Evolutionary conservation across 37 sponge, comb jelly and placozoan genomes (phyloP).

Genomic region (Dysidea cf. avara): DNA sequence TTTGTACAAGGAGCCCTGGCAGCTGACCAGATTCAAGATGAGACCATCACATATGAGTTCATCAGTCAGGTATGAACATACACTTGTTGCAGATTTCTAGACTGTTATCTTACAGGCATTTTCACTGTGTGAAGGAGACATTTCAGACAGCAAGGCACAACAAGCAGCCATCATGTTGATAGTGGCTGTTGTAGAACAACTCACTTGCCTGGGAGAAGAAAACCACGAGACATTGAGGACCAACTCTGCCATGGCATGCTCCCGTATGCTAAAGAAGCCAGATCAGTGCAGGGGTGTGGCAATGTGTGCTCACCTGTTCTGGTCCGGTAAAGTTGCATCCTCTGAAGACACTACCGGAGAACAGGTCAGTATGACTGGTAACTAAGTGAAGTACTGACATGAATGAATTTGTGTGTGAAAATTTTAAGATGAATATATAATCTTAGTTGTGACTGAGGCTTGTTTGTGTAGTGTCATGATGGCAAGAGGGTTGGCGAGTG

Average conservation of each 20-base stretch:
- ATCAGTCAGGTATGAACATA: constrained; percentile 73
- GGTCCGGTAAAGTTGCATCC: constrained; percentile 75
- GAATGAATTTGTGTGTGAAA: too few species aligned
- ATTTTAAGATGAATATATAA: too few species aligned
- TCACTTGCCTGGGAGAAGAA: constrained; percentile 92
- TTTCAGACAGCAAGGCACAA: constrained; percentile 93
- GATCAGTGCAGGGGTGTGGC: constrained; percentile 96
- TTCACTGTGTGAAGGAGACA: constrained; percentile 92
- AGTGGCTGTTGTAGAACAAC: constrained; percentile 87
- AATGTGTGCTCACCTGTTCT: constrained; percentile 92
- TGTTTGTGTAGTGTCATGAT: constrained; percentile 60
- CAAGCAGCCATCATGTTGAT: constrained; percentile 83
- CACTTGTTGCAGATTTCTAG: not conserved
- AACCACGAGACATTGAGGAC: constrained; percentile 93
- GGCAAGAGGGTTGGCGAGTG: constrained; percentile 93
- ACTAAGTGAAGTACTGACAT: too few species aligned
- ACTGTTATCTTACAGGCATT: constrained; percentile 69
- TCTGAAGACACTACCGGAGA: constrained; percentile 18
- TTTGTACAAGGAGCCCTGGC: constrained; percentile 94
- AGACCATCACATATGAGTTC: constrained; percentile 96
- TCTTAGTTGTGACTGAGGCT: too few species aligned
- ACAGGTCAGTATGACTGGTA: constrained; percentile 12
- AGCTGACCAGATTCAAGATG: constrained; percentile 80
- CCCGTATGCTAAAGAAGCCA: constrained; percentile 96
- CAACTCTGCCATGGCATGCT: constrained; percentile 86